Conservation (phyloP, 2,888 invertebrate species). For the Cerceris rybyensis region DNA sequence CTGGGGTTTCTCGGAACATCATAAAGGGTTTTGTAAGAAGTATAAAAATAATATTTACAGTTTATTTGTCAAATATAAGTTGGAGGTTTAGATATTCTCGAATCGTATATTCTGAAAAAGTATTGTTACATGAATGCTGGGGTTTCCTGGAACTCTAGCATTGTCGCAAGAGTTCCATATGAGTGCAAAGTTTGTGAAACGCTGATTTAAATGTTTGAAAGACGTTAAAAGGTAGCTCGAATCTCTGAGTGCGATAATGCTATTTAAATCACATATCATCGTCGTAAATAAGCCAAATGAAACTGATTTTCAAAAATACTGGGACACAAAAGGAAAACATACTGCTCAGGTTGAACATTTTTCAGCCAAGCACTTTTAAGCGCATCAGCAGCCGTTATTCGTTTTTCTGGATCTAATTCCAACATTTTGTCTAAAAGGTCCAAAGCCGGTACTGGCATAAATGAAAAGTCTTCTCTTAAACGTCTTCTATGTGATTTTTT, state of each 20-base stretch:
- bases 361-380: constrained; percentile 96
- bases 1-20: no score
- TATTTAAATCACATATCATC: constrained; percentile 11
- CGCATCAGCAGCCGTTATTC: constrained; percentile 97
- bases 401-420: constrained; percentile 95
- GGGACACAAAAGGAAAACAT: constrained; percentile 80
- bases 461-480: constrained; percentile 95
- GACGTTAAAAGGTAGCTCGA: no score
- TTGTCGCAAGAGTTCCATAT: no score
- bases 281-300: background rate
- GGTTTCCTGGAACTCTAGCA: no score
- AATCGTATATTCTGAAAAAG: no score
- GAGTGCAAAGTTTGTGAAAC: no score
- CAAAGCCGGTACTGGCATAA: constrained; percentile 93
- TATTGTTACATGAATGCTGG: no score
- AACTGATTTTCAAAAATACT: constrained; percentile 15
- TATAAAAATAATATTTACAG: no score
- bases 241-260: background rate
- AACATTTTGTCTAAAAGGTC: constrained; percentile 97
- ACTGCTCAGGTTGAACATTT: constrained; percentile 95
- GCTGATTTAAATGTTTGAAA: no score
- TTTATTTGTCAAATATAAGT: no score
- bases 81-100: no score
- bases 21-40: no score
- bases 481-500: constrained; percentile 94